Evolutionary conservation across 2,888 invertebrate species (phyloP).

Genomic region (Stenichneumon culpator): DNA sequence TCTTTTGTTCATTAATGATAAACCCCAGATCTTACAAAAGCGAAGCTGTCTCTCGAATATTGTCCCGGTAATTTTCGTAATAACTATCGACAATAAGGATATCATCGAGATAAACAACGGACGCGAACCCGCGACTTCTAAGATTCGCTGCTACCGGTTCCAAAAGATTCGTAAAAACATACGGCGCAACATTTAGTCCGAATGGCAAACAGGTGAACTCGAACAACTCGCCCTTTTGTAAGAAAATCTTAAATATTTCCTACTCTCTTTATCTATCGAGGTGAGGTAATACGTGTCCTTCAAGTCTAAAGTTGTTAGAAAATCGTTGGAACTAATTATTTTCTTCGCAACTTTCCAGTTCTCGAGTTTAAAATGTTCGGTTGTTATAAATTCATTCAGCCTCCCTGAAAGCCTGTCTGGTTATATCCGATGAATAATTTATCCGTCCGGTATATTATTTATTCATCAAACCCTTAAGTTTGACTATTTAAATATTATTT

Average conservation of each 20-base stretch:
- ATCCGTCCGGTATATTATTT: too few species aligned
- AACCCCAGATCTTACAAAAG: background rate
- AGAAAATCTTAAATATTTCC: slow-evolving; percentile 11
- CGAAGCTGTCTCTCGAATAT: background rate
- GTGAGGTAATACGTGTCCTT: background rate
- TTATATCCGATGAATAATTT: too few species aligned
- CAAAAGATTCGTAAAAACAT: background rate
- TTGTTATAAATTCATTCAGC: slow-evolving; percentile 66
- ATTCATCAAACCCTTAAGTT: too few species aligned
- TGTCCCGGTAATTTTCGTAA: background rate
- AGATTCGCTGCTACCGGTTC: too few species aligned
- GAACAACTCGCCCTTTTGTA: background rate
- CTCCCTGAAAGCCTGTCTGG: too few species aligned
- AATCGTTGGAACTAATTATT: slow-evolving; percentile 49
- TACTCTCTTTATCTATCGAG: background rate
- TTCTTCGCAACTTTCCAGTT: slow-evolving; percentile 67
- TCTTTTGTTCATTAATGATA: background rate
- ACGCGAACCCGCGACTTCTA: too few species aligned
- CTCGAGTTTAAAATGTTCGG: slow-evolving; percentile 71
- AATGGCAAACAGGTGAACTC: slow-evolving; percentile 5
- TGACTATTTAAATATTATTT: too few species aligned
- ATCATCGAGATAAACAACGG: background rate
- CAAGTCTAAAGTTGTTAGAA: background rate
- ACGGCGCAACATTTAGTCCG: background rate
- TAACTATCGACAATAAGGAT: background rate